Conservation (phyloP, 2,888 invertebrate genomes). For the Melikaiella ostensackeni region DNA sequence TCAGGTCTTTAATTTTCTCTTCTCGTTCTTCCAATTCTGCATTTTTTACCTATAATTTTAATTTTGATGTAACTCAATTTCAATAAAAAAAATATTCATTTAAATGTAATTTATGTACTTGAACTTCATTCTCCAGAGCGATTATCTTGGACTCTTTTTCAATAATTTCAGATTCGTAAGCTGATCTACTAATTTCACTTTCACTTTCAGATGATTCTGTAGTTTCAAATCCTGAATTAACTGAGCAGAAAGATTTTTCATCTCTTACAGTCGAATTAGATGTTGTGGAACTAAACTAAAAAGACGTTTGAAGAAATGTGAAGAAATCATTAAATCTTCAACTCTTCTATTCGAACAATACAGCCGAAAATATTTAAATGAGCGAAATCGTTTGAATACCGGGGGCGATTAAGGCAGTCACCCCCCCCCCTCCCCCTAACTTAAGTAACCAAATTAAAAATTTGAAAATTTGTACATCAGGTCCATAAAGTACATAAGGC, state of each 20-base stretch:
- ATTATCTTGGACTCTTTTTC: conserved; percentile 32
- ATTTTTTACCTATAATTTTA: conserved; percentile 59
- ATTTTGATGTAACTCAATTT: not conserved
- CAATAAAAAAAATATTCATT: not conserved
- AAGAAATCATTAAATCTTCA: no score
- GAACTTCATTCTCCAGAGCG: conserved; percentile 22
- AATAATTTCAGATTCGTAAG: conserved; percentile 8
- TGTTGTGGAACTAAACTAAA: not conserved
- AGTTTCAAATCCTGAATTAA: conserved; percentile 20
- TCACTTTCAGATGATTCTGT: not conserved
- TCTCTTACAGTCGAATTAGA: not conserved
- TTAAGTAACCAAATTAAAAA: no score
- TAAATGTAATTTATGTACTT: not conserved
- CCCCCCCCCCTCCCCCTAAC: no score
- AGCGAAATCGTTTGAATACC: no score
- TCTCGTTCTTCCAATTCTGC: conserved; percentile 63
- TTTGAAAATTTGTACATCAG: no score
- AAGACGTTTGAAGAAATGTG: no score
- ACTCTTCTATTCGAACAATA: no score
- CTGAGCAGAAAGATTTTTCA: conserved; percentile 2
- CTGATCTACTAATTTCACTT: conserved; percentile 1
- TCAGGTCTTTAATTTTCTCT: conserved; percentile 56
- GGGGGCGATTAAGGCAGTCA: no score
- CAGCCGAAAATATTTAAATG: no score
- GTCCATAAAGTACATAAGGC: no score